Base-by-base conservation (phyloP, 2,888 invertebrate genomes). In the Thalpophila matura region DNA sequence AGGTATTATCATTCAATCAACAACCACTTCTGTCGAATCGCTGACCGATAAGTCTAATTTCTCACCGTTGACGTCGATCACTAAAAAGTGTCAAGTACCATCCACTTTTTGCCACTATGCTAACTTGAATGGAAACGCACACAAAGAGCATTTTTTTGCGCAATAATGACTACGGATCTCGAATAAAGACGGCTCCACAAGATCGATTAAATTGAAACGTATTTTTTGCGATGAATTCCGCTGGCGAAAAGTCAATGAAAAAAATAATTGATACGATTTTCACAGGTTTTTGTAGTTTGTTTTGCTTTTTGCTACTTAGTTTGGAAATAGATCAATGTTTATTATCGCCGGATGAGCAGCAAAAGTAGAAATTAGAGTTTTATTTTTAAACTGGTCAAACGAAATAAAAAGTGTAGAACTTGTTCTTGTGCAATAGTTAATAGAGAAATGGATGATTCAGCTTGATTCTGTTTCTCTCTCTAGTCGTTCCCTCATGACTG, bases 41-140 rank as follows among this genome's bases (percentile, higher is more conserved):
- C 54, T 77, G 77, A 74, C 74, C 74, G 73, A 74, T 61, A 57
- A 63, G 22, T 74, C 74, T 42, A 58, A 77, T 77, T 74, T 72
- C 43, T 60, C 33, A 56, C 18, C 9, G 46, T 4, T 18, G 24
- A 38, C 42, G 22, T 42, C 53, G 40, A 1, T 54, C 27, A 31
- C 53, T 57, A 60, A 54, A 71, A 76, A 61, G 55, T 76, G 74
- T 76, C 77, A 74, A 76, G 72, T 35, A 56, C 50, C 57, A 37
- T 51, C 49, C 3, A 51, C 1, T 75, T 71, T 64, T 75, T 65
- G 53, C 65, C 12, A 27, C 29, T 4, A 46, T 24, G 53, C 51
- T n/a, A 38, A 56, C 65, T 40, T 76, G 72, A 77, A 77, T 77
- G 77, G 58, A 46, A 46, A 45, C 31, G 33, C 51, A 66, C 58